Evolutionary conservation across 1,140 invertebrate species (phyloP), one percentile per base, ranked within the genome.

Genomic region (Achroia grisella): DNA sequence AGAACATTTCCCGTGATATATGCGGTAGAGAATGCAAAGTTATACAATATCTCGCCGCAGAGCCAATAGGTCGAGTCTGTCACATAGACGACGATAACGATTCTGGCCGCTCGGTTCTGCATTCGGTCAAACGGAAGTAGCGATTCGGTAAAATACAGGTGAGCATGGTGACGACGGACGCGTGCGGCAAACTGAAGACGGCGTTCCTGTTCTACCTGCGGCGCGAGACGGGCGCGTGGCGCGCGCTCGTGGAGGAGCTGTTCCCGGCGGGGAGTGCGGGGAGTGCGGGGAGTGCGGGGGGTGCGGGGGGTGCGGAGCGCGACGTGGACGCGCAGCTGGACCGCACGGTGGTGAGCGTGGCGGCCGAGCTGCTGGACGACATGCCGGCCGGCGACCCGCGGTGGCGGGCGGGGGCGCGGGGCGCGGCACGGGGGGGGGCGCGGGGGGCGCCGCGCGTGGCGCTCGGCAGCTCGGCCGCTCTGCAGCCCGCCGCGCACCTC

Each of bases 371-470:
- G 40, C 90, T 97, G 34, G 93, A 98, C 78, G 96, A 98, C 84
- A 91, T 92, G 53, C 97, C 96, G 5, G 90, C 92, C 1, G 90
- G 93, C 36, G 96, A 98, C 89, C 96, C 96, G 1, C 87, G 96
- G 56, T 97, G 67, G 27, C 72, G 74, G 78, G 56, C 64, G 51
- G 40, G 33, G 36, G n/a, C n/a, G 67, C 27, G 72, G 74, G 78
- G 56, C 64, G 51, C 42, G 33, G 36, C 59, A 65, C 31, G 8
- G 42, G 28, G 50, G 44, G 14, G 51, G 45, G 2, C 33, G n/a
- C n/a, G n/a, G n/a, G n/a, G 35, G 14, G 53, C 43, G 28, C 56
- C 67, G n/a, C 43, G 51, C 64, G 59, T 67, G 28, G 79, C 81
- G 10, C 64, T 91, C n/a, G 90, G 90, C 10, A 90, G 89, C 54